phyloP scores from a whole-genome alignment of 1,140 invertebrate species.

The Pseudomyrmex gracilis region DNA sequence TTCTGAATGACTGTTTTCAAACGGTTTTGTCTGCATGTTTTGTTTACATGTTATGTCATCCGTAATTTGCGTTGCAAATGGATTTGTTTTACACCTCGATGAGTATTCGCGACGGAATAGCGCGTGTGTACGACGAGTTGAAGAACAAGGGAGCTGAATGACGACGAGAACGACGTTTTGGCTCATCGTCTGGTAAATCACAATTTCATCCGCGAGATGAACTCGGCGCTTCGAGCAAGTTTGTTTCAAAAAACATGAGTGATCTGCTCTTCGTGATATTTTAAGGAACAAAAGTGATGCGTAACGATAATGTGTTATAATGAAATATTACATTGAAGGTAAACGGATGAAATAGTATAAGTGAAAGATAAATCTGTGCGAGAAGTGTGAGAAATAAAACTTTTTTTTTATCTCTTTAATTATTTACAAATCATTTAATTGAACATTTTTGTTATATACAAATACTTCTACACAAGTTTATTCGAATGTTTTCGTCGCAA shows the following conservation, averaged over 20 bases:
- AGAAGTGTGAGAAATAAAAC: neutral
- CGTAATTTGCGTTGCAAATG: constrained; percentile 44
- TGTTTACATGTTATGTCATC: neutral
- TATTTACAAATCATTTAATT: neutral
- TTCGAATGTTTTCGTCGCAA: neutral
- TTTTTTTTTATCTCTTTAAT: neutral
- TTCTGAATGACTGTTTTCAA: constrained; percentile 61
- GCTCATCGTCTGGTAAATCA: constrained; percentile 74
- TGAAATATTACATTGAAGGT: neutral
- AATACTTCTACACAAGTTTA: neutral
- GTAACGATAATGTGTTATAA: neutral
- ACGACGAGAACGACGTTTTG: constrained; percentile 59
- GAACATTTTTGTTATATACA: neutral
- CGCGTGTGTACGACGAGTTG: constrained; percentile 60
- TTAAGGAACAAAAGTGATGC: neutral
- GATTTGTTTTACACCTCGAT: constrained; percentile 39
- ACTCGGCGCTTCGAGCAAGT: constrained; percentile 58
- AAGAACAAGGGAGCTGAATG: constrained; percentile 52
- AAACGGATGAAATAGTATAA: neutral
- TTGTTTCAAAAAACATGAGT: constrained; percentile 62
- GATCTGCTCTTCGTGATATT: constrained; percentile 39
- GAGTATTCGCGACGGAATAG: constrained; percentile 64
- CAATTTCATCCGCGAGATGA: constrained; percentile 60
- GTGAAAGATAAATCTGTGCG: neutral
- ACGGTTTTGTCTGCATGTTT: constrained; percentile 59